A percentile compares a stretch with the other conserved stretches of the same genome.
These are phyloP conservation scores for Premnoplex brunnescens DNA, from an alignment of 2,797 vertebrate species.

Conservation along the genomic window DNA sequence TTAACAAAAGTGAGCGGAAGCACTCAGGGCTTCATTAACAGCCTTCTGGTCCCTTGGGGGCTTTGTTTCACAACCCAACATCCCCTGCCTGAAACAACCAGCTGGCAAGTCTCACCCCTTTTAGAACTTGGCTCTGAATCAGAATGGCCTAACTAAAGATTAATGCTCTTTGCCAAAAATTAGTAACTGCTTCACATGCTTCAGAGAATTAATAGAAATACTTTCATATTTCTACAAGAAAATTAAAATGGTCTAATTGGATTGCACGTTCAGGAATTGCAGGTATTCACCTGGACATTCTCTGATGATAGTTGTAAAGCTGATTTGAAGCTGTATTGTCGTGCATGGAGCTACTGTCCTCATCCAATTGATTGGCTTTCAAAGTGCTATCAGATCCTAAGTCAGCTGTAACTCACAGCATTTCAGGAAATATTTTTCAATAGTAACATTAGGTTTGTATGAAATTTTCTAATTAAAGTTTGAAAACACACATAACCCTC, in stretches of 20 bases:
- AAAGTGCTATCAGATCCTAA: not conserved
- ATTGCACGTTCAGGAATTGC: not conserved
- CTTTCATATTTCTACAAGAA: not conserved
- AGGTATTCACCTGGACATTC: not conserved
- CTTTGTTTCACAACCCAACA: not conserved
- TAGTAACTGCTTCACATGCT: not conserved
- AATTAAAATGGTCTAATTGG: not conserved
- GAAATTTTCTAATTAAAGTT: not conserved
- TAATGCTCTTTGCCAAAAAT: not conserved
- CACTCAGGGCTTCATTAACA: not conserved
- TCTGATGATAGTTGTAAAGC: not conserved
- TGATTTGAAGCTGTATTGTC: not conserved
- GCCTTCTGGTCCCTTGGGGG: not conserved
- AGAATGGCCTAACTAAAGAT: not conserved
- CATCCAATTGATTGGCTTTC: not conserved
- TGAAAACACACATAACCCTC: not conserved
- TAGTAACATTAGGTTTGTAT: not conserved
- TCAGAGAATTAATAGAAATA: not conserved
- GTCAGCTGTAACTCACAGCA: not conserved
- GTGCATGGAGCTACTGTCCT: not conserved
- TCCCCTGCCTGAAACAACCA: accelerated
- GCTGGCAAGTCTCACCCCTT: not conserved
- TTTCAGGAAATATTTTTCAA: not conserved
- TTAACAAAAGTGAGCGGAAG: not conserved
- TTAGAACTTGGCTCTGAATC: not conserved